These are phyloP conservation scores for Leucoptera coffeella DNA, from an alignment of 2,888 invertebrate species.

Conservation along the genomic window DNA sequence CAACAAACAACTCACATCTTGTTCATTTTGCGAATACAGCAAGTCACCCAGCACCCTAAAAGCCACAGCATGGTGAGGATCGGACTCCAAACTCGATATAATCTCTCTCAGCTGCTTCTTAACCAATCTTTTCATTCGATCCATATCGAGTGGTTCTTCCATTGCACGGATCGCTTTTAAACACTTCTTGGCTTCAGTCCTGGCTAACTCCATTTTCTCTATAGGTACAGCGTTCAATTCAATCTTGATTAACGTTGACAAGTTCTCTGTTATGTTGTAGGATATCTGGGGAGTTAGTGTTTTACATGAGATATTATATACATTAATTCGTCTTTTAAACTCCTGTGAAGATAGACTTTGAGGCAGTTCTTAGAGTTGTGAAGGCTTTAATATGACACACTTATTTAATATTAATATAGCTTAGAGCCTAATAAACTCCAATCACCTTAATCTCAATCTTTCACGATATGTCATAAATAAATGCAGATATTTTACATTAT, in stretches of 20 bases:
- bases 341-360: too few species aligned
- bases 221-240: conserved; percentile 71
- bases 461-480: too few species aligned
- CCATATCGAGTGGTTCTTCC: conserved; percentile 62
- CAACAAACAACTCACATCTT: conserved; percentile 55
- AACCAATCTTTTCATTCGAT: conserved; percentile 66
- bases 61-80: conserved; percentile 71
- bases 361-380: too few species aligned
- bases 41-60: conserved; percentile 76
- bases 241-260: conserved; percentile 62
- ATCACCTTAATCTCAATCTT: too few species aligned
- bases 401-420: too few species aligned
- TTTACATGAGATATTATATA: too few species aligned
- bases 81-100: conserved; percentile 65
- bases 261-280: conserved; percentile 66
- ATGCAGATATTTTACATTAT: too few species aligned
- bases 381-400: too few species aligned
- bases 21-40: conserved; percentile 67
- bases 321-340: too few species aligned
- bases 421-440: too few species aligned
- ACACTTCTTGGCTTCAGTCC: conserved; percentile 41
- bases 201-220: conserved; percentile 57
- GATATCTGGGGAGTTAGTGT: conserved; percentile 52
- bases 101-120: conserved; percentile 64
- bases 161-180: conserved; percentile 17